Percentiles rank a stretch among this genome's conserved stretches.
Conservation (phyloP, 2,888 invertebrate genomes). For the Brachyopa scutellaris region DNA sequence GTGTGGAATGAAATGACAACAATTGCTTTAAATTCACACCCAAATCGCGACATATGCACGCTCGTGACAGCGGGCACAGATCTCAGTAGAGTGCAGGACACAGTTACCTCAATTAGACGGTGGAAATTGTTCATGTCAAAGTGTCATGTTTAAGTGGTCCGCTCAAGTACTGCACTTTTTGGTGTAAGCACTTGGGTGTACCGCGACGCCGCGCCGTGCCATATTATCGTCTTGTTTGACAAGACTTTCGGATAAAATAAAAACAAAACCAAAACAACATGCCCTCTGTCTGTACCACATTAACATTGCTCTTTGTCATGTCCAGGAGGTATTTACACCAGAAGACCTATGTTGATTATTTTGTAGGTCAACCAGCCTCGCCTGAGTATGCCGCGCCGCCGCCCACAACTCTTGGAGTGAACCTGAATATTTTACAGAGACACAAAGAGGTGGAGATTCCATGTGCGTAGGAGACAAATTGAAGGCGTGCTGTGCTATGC, state of each 20-base stretch:
- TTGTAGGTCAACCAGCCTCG: conserved; percentile 64
- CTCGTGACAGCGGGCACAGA: conserved; percentile 36
- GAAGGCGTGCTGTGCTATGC: conserved; percentile 60
- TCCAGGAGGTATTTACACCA: conserved; percentile 69
- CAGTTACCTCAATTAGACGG: conserved; percentile 63
- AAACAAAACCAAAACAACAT: conserved; percentile 29
- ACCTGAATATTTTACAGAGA: conserved; percentile 41
- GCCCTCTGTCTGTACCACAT: conserved; percentile 64
- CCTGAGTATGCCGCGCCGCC: conserved; percentile 30
- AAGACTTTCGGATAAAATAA: conserved; percentile 53
- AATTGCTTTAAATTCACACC: conserved; percentile 48
- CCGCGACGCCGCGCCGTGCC: background rate
- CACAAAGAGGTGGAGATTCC: conserved; percentile 9
- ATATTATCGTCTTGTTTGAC: conserved; percentile 48
- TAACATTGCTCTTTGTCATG: conserved; percentile 68
- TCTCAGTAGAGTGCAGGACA: conserved; percentile 20
- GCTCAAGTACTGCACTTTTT: conserved; percentile 29
- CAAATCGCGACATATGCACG: conserved; percentile 4
- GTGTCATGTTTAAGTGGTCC: conserved; percentile 66
- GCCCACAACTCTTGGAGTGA: conserved; percentile 48
- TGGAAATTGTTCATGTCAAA: conserved; percentile 65
- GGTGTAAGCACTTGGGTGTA: conserved; percentile 32
- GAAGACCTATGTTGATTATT: conserved; percentile 54
- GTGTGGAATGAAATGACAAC: conserved; percentile 41
- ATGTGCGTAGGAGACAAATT: conserved; percentile 71